Evolutionary conservation across 2,113 vertebrate genomes (phyloP), one percentile per base, ranked within the genome.

Genomic region (Clinocottus analis): DNA sequence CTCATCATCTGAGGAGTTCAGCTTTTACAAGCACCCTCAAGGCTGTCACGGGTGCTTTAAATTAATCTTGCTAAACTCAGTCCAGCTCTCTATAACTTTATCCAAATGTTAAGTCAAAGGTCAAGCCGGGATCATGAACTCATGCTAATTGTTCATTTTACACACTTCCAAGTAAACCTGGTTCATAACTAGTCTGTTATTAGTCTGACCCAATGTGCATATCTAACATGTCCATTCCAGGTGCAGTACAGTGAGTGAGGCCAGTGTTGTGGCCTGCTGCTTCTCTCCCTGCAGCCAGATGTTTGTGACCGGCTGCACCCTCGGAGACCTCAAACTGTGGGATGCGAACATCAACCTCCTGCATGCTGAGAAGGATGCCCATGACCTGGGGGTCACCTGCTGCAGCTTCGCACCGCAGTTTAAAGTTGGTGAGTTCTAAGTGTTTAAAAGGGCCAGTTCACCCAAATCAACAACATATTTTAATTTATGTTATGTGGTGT

Each of bases 371-470:
- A 97, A 96, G 91, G 85, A 92, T 23, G 95, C 96, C 21, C 97
- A 97, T 1, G 96, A 98, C 90, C 94, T 97, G 83, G 96, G 97
- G 0, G 95, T 98, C 79, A 94, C 95, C 86, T 97, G 96, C 91
- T 97, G 96, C 79, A 92, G 95, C 87, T 95, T 96, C 85, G 95
- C 96, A 79, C 89, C 94, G 43, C 93, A 91, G 61, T 83, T 85
- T 14, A 37, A 75, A 25, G 41, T 82, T 1, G 85, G 93, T 93
- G 62, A 83, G 89, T 31, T 29, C 10, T 9, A 12, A 35, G 41
- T 66, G 8, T 41, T 31, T 61, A 9, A 17, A n/a, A 39, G 12
- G 27, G 27, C 25, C n/a, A 53, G 14, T 65, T n/a, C 10, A 67
- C 3, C 25, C 19, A 77, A 70, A 39, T 37, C n/a, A 55, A 9